Base-by-base conservation (phyloP, 2,113 vertebrate genomes). In the Entomyzon cyanotis region DNA sequence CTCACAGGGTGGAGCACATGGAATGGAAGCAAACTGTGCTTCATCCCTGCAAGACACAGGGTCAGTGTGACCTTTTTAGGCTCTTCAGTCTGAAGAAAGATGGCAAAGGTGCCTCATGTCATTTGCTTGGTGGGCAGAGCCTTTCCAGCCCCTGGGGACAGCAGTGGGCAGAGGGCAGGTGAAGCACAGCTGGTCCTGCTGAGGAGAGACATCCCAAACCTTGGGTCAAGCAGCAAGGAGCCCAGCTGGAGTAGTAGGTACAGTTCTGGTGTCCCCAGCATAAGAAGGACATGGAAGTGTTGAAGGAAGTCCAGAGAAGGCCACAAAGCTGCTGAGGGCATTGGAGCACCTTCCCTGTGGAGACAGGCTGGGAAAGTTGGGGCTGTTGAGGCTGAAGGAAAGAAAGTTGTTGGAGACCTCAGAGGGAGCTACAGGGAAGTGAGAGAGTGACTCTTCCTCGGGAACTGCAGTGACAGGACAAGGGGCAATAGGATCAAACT, bases 371-470 rank as follows among this genome's bases (percentile, higher is more conserved):
- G 9, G 59, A 52, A 5, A 74, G 19, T 4, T 20, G 27, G 33
- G 44, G 37, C 46, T 82, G 9, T 2, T 33, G 1, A 24, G 0
- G 0, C 39, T 67, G 87, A 39, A n/a, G 12, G 15, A 4, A 30
- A 22, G 31, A 20, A 60, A 52, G 33, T 10, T 46, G 37, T 60
- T 7, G 69, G 53, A 52, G 16, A 59, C 5, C n/a, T 75, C 46
- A 0, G 0, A 46, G 60, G 37, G 60, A 10, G 15, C 27, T 50
- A 0, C 52, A 52, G 78, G 52, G 50, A 31, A 42, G 3, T 0
- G 0, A 4, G 60, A 52, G 33, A 46, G 37, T 0, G 5, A n/a
- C 23, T 5, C 18, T 67, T 74, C 10, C 8, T 46, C 13, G 12
- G 68, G 69, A 82, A 10, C 33, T 46, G 27, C 1, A 12, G 53